phyloP scores from a whole-genome alignment of 2,888 invertebrate species.

The Linyphia triangularis region DNA sequence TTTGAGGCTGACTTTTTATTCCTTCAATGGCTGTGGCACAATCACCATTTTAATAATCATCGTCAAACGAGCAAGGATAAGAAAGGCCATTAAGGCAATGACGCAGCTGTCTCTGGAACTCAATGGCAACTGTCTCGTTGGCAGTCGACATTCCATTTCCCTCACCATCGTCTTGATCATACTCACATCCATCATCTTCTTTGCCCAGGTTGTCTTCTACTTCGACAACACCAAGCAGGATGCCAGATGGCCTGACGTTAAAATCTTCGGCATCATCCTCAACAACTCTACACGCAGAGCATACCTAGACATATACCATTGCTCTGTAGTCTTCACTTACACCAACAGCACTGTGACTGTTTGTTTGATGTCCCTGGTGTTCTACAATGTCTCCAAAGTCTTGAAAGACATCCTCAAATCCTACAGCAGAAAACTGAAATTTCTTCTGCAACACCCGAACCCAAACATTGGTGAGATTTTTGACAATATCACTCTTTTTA shows the following conservation, averaged over 20 bases:
- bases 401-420: background rate
- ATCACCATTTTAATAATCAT: background rate
- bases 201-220: slow-evolving; percentile 21
- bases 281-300: background rate
- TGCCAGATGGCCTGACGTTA: background rate
- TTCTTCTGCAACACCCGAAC: background rate
- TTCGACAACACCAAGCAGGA: slow-evolving; percentile 4
- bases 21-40: background rate
- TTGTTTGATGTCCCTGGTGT: background rate
- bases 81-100: background rate
- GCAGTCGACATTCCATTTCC: background rate
- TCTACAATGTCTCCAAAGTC: background rate
- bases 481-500: background rate
- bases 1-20: background rate
- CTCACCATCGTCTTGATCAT: background rate
- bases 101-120: background rate
- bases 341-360: background rate
- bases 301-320: slow-evolving; percentile 17
- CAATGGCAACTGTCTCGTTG: background rate
- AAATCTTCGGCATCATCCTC: background rate
- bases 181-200: background rate
- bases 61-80: background rate
- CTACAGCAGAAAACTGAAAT: background rate
- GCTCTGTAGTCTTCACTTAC: background rate
- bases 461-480: background rate